A percentile compares a stretch with the other conserved stretches of the same genome.
These are phyloP conservation scores for Trachurus trachurus DNA, from an alignment of 2,797 vertebrate genomes.

Conservation along the genomic window DNA sequence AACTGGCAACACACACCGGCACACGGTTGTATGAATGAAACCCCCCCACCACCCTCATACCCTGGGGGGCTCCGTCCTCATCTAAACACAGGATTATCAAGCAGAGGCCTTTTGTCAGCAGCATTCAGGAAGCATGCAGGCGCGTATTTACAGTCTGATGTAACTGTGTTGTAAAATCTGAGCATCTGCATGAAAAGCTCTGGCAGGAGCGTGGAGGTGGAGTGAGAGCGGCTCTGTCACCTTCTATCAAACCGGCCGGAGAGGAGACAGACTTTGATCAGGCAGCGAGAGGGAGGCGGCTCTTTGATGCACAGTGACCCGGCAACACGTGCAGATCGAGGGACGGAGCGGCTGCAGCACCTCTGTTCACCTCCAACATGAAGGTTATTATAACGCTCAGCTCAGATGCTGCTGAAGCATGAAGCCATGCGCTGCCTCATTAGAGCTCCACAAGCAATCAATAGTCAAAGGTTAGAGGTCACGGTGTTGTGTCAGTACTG, in stretches of 20 bases:
- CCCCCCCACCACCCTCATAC: no score
- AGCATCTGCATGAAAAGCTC: neutral
- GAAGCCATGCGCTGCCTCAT: neutral
- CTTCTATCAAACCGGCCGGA: slow-evolving; percentile 6
- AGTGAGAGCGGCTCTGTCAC: slow-evolving; percentile 6
- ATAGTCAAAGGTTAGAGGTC: neutral
- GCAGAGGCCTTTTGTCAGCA: neutral
- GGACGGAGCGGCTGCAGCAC: slow-evolving; percentile 15
- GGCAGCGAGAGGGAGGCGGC: slow-evolving; percentile 11
- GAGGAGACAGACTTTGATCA: slow-evolving; percentile 31
- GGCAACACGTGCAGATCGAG: slow-evolving; percentile 15
- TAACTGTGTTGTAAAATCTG: neutral
- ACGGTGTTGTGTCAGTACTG: neutral
- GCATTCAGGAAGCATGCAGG: neutral
- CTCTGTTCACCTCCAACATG: slow-evolving; percentile 18
- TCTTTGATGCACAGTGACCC: slow-evolving; percentile 37
- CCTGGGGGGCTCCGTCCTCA: neutral
- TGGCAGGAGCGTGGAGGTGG: neutral
- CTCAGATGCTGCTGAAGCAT: no score
- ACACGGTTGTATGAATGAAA: neutral
- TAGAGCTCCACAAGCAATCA: neutral
- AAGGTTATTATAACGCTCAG: no score
- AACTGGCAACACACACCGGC: neutral
- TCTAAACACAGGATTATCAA: neutral
- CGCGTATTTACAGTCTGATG: neutral